Evolutionary conservation across 2,888 invertebrate species (phyloP).

Genomic region (Macrophya alboannulata): DNA sequence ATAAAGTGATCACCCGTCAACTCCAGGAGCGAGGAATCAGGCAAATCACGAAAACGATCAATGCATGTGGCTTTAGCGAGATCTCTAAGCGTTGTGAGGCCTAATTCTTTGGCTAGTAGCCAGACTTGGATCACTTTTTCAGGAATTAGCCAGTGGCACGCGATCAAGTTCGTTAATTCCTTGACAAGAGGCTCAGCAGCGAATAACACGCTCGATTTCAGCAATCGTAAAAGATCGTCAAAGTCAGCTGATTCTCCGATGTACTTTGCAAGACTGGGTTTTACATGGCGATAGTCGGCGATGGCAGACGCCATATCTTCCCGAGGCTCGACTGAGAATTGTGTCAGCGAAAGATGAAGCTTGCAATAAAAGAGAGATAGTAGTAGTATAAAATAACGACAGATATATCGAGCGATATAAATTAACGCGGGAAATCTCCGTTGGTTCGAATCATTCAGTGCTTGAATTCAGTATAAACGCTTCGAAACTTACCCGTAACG

Average conservation of each 20-base stretch:
- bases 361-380: too few species aligned
- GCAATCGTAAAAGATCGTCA: slow-evolving; percentile 66
- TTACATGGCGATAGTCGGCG: slow-evolving; percentile 59
- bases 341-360: background rate
- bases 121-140: slow-evolving; percentile 68
- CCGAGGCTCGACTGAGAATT: background rate
- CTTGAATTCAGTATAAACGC: too few species aligned
- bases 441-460: too few species aligned
- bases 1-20: slow-evolving; percentile 64
- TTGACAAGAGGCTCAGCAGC: slow-evolving; percentile 67
- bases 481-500: slow-evolving; percentile 69
- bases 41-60: slow-evolving; percentile 68
- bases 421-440: background rate
- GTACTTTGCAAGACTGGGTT: slow-evolving; percentile 66
- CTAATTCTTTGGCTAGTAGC: slow-evolving; percentile 68
- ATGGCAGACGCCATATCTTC: background rate
- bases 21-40: slow-evolving; percentile 58
- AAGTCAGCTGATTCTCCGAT: slow-evolving; percentile 58
- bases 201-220: slow-evolving; percentile 70
- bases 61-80: slow-evolving; percentile 68
- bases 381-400: too few species aligned
- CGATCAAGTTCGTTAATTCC: slow-evolving; percentile 68
- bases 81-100: slow-evolving; percentile 66
- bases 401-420: background rate
- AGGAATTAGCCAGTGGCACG: slow-evolving; percentile 67